phyloP scores from a whole-genome alignment of 2,113 vertebrate species.

The Turnix velox region DNA sequence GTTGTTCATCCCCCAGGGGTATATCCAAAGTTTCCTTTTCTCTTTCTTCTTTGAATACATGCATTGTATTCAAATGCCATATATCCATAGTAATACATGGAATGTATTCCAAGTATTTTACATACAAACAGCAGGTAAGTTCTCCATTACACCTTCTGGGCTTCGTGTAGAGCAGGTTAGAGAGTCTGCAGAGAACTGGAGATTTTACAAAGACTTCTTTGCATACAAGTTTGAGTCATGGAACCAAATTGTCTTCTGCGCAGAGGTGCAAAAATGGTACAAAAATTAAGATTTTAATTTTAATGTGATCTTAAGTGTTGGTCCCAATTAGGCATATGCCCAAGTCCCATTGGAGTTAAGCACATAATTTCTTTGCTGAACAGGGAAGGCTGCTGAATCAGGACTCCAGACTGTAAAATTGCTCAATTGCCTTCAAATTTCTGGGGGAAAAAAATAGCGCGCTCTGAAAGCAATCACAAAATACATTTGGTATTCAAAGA shows the following conservation, averaged over 20 bases:
- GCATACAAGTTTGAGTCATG: neutral
- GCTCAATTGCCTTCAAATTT: conserved; percentile 66
- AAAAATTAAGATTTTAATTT: conserved; percentile 57
- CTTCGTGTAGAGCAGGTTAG: neutral
- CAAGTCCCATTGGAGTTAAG: conserved; percentile 48
- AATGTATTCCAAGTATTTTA: neutral
- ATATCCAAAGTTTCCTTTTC: conserved; percentile 1
- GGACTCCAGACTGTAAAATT: conserved; percentile 64
- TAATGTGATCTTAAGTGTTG: conserved; percentile 49
- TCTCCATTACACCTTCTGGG: neutral
- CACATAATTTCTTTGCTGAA: conserved; percentile 48
- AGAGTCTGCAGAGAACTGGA: neutral
- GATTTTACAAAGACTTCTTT: neutral
- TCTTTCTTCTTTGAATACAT: conserved; percentile 3
- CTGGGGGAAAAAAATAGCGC: conserved; percentile 36
- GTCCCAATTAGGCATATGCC: conserved; percentile 45
- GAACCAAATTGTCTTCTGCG: neutral
- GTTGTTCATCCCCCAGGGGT: neutral
- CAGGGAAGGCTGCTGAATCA: conserved; percentile 62
- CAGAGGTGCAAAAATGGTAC: neutral
- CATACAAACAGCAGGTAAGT: neutral
- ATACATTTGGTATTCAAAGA: conserved; percentile 66
- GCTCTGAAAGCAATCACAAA: conserved; percentile 65
- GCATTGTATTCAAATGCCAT: neutral
- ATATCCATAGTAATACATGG: neutral